These are phyloP conservation scores for Pygoscelis antarcticus DNA, from an alignment of 2,113 vertebrate species.

Conservation along the genomic window DNA sequence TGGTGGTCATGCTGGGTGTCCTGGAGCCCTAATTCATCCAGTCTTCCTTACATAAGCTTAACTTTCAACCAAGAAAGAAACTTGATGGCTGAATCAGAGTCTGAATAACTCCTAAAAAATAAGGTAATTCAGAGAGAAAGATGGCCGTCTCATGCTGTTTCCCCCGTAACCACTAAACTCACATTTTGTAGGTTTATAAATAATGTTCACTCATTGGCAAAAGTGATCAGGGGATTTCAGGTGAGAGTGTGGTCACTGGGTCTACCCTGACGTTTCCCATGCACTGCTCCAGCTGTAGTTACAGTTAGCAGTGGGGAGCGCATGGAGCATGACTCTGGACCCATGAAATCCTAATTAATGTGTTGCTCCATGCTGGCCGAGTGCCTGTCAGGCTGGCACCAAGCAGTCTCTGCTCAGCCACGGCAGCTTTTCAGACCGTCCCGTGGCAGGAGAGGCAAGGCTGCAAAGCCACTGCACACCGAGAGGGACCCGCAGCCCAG, in stretches of 20 bases:
- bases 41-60: background rate
- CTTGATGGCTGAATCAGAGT: background rate
- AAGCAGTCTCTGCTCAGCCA: rapidly evolving
- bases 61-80: background rate
- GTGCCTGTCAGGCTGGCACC: background rate
- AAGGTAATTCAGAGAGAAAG: background rate
- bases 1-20: background rate
- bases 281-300: background rate
- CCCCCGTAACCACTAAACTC: rapidly evolving
- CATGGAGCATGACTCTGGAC: background rate
- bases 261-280: rapidly evolving
- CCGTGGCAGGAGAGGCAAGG: background rate
- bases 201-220: background rate
- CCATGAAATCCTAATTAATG: background rate
- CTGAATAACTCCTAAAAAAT: background rate
- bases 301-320: background rate
- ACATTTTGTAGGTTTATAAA: background rate
- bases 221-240: background rate
- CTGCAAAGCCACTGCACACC: background rate
- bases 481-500: background rate
- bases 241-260: too few relatives aligned
- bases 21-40: background rate
- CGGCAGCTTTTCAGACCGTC: background rate
- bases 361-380: background rate
- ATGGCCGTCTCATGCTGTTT: background rate